These are phyloP conservation scores for Myiagra hebetior DNA, from an alignment of 2,113 vertebrate genomes.

Conservation along the genomic window DNA sequence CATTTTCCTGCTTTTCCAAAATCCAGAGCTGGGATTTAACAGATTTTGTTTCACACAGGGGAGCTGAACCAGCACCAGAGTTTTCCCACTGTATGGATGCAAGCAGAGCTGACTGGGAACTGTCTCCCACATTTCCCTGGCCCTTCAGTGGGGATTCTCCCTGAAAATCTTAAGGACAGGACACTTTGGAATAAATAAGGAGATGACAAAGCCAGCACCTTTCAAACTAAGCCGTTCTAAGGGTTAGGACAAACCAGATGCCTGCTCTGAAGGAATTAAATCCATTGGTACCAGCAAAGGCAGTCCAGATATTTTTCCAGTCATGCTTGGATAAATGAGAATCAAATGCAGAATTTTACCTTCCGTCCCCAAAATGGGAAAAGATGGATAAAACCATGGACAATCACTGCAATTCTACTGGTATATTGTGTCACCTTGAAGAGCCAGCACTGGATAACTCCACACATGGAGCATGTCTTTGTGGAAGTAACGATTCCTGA, in stretches of 20 bases:
- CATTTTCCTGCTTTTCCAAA: not conserved
- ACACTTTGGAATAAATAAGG: not conserved
- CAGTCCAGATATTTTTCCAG: not conserved
- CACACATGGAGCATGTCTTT: not conserved
- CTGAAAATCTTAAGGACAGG: fast-evolving
- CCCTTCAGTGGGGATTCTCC: not conserved
- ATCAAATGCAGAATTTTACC: not conserved
- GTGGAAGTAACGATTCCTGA: not conserved
- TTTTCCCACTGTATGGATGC: not conserved
- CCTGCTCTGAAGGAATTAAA: not conserved
- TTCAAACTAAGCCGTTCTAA: not conserved
- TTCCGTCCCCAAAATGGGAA: not conserved
- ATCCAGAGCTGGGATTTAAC: not conserved
- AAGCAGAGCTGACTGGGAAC: not conserved
- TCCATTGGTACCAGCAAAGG: not conserved
- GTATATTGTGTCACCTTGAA: not conserved
- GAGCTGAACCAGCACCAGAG: not conserved
- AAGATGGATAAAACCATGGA: not conserved
- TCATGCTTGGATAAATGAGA: not conserved
- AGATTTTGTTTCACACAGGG: not conserved
- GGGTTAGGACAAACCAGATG: not conserved
- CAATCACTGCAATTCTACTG: not conserved
- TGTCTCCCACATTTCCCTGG: not conserved
- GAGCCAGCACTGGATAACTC: not conserved
- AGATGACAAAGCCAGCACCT: not conserved